These are phyloP conservation scores for Nannoperca obscura DNA, from an alignment of 2,797 vertebrate species.

Conservation along the genomic window DNA sequence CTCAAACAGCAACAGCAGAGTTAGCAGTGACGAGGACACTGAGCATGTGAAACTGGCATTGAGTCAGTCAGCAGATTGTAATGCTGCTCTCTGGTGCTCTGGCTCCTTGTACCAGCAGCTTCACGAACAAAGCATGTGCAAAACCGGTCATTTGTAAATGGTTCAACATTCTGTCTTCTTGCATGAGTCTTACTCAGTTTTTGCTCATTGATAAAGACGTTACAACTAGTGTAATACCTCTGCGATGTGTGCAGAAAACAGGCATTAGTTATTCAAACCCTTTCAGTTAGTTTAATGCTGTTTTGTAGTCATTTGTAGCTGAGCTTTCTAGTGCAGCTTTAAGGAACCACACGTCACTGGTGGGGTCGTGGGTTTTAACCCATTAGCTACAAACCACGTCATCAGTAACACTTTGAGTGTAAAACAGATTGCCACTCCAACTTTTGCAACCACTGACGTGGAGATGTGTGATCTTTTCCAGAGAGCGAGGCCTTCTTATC, in stretches of 20 bases:
- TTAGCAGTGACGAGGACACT: too few species aligned
- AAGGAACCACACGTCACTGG: background rate
- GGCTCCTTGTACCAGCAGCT: too few species aligned
- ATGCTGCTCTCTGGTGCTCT: too few species aligned
- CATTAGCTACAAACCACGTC: constrained; percentile 4
- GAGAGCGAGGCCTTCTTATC: background rate
- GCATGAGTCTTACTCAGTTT: too few species aligned
- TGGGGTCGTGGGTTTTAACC: background rate
- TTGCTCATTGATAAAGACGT: too few species aligned
- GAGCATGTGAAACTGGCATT: too few species aligned
- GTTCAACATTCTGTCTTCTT: too few species aligned
- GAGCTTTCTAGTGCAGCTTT: background rate
- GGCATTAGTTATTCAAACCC: background rate
- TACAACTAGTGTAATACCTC: background rate
- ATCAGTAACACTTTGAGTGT: background rate
- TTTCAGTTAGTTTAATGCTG: background rate
- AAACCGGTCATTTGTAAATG: too few species aligned
- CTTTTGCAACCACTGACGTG: background rate
- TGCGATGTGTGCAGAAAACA: background rate
- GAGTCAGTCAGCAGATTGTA: too few species aligned
- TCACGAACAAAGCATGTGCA: too few species aligned
- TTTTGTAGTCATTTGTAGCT: background rate
- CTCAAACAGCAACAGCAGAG: too few species aligned
- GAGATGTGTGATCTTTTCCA: too few species aligned
- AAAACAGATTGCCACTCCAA: background rate